Percentiles rank a stretch among this genome's conserved stretches.
phyloP scores from a whole-genome alignment of 1,140 invertebrate genomes.

The Tetranychus cinnabarinus region DNA sequence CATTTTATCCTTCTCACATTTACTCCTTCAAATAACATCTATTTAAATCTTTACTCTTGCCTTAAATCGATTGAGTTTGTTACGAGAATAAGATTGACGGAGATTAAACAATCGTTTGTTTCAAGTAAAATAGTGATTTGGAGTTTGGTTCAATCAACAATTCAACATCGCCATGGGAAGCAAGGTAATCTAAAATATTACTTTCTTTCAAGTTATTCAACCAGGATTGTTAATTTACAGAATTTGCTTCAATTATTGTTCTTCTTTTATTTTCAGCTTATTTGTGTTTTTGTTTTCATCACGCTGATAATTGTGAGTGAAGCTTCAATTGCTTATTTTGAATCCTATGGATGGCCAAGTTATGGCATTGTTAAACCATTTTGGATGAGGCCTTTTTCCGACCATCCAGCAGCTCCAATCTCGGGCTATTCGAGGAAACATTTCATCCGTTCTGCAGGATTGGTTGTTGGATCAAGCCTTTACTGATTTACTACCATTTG shows the following conservation, averaged over 20 bases:
- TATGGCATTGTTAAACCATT: constrained; percentile 13
- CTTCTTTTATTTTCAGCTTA: not conserved
- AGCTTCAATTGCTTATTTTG: constrained; percentile 11
- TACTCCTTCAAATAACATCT: not conserved
- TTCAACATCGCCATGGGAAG: not conserved
- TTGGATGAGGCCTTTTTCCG: constrained; percentile 5
- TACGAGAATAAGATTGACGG: no score
- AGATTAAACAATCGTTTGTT: no score
- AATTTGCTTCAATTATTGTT: not conserved
- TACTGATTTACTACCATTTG: not conserved
- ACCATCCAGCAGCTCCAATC: not conserved
- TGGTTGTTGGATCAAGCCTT: not conserved
- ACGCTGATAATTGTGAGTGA: not conserved
- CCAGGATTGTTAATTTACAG: not conserved
- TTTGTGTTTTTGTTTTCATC: not conserved
- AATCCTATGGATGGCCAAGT: constrained; percentile 10
- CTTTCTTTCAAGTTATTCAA: not conserved
- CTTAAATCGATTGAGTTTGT: no score
- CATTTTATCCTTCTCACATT: not conserved
- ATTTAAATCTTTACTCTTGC: no score
- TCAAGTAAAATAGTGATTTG: not conserved
- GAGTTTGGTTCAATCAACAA: not conserved
- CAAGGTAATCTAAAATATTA: not conserved
- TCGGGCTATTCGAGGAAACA: not conserved
- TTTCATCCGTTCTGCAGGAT: not conserved